A percentile compares a stretch with the other conserved stretches of the same genome.
Evolutionary conservation across 2,797 vertebrate genomes (phyloP).

Genomic region (Periophthalmus magnuspinnatus): DNA sequence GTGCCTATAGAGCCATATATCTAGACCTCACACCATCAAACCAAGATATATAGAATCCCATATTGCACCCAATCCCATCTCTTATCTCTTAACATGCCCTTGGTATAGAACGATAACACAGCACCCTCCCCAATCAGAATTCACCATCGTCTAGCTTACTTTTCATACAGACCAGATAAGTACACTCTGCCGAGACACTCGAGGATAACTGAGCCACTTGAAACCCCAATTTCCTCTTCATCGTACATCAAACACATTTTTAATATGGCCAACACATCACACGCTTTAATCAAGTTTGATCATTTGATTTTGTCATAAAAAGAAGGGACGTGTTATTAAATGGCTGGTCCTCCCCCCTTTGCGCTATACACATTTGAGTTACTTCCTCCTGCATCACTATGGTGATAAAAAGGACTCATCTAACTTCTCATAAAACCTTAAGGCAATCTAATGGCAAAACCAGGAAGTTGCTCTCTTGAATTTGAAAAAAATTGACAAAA

Average conservation of each 20-base stretch:
- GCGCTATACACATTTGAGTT: neutral
- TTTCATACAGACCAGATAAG: constrained; percentile 42
- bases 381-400: constrained; percentile 16
- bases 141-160: constrained; percentile 24
- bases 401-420: constrained; percentile 47
- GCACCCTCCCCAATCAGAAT: constrained; percentile 27
- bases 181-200: constrained; percentile 36
- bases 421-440: constrained; percentile 43
- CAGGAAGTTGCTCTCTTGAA: constrained; percentile 27
- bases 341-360: constrained; percentile 17
- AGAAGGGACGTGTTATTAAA: constrained; percentile 45
- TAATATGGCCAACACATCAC: constrained; percentile 41
- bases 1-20: neutral
- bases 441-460: constrained; percentile 20
- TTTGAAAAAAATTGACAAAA: constrained; percentile 22
- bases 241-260: constrained; percentile 55
- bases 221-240: constrained; percentile 56
- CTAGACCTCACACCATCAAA: constrained; percentile 1
- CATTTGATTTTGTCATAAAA: constrained; percentile 54
- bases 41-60: constrained; percentile 9
- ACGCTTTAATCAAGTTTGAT: constrained; percentile 53
- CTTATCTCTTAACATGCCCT: neutral
- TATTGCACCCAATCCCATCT: neutral
- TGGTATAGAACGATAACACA: neutral
- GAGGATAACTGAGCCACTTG: constrained; percentile 46